Evolutionary conservation across 2,888 invertebrate species (phyloP).

Genomic region (Atrina japonica): DNA sequence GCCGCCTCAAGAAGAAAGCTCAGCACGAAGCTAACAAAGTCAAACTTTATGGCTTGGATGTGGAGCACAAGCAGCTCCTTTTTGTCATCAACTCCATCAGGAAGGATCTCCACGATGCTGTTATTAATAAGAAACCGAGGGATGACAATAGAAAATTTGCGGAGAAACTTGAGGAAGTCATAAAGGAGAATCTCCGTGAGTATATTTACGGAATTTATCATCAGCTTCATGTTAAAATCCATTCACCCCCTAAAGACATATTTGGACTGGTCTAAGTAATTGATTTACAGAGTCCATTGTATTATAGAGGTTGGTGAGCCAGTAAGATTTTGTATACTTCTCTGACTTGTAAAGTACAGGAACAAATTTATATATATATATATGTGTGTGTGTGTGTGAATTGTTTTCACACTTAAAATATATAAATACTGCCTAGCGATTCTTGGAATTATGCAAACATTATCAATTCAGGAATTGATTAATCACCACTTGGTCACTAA

Average conservation of each 20-base stretch:
- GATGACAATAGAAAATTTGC: conserved; percentile 52
- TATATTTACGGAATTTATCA: conserved; percentile 15
- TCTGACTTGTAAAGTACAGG: too few species aligned
- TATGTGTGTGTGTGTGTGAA: too few species aligned
- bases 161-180: conserved; percentile 58
- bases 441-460: not conserved
- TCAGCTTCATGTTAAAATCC: too few species aligned
- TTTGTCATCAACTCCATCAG: conserved; percentile 62
- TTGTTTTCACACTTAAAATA: too few species aligned
- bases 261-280: too few species aligned
- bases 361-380: too few species aligned
- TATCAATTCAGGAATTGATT: too few species aligned
- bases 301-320: too few species aligned
- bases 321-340: too few species aligned
- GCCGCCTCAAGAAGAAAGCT: conserved; percentile 98
- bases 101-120: conserved; percentile 49
- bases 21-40: conserved; percentile 99
- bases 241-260: not conserved
- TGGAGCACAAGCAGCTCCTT: conserved; percentile 92
- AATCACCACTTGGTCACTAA: too few species aligned
- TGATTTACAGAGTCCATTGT: too few species aligned
- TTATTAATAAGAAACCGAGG: conserved; percentile 56
- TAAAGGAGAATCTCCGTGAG: conserved; percentile 68
- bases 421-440: too few species aligned
- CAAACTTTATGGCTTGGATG: conserved; percentile 94